phyloP scores from a whole-genome alignment of 1,140 invertebrate species.

The Ceratosolen fusciceps region DNA sequence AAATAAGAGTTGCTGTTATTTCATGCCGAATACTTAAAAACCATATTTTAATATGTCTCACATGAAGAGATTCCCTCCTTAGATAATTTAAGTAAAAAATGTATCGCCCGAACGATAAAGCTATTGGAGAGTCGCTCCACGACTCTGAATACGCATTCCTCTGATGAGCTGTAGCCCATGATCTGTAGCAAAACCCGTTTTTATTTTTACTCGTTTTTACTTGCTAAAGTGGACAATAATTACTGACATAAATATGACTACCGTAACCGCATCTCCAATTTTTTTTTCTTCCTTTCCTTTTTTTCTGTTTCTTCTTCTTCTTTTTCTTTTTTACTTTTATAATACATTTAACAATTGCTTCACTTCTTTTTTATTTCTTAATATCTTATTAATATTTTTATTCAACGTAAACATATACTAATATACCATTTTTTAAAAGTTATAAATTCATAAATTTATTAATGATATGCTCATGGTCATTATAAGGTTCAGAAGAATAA shows the following conservation, averaged over 20 bases:
- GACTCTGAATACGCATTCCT: background rate
- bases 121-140: background rate
- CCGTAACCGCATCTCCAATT: background rate
- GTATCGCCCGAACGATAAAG: background rate
- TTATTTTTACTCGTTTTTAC: background rate
- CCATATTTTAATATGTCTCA: background rate
- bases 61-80: background rate
- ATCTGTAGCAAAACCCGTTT: slow-evolving; percentile 12
- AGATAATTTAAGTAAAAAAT: background rate
- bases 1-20: background rate
- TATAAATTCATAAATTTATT: too few species aligned
- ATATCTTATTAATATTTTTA: too few species aligned
- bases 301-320: too few species aligned
- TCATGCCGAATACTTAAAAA: background rate
- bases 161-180: background rate
- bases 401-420: too few species aligned
- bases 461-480: too few species aligned
- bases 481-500: too few species aligned
- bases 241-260: slow-evolving; percentile 11
- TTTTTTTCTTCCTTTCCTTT: too few species aligned
- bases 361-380: too few species aligned
- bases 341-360: too few species aligned
- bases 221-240: background rate
- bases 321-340: too few species aligned
- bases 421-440: too few species aligned